Evolutionary conservation across 1,140 invertebrate species (phyloP).

Genomic region (Semibalanus balanoides): DNA sequence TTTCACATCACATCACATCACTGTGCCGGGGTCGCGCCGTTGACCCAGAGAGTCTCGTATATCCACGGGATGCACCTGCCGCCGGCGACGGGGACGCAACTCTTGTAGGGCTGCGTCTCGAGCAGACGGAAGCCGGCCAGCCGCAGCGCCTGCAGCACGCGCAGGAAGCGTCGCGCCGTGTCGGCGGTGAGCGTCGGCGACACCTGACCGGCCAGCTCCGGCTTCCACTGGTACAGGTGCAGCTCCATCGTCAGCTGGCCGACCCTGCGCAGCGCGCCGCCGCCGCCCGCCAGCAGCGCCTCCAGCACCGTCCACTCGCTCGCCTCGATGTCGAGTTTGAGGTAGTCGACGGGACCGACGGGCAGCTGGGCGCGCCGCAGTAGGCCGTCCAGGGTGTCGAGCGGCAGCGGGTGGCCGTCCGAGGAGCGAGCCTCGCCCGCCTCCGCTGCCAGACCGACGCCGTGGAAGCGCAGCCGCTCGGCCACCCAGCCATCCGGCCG

Average conservation of each 20-base stretch:
- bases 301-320: slow-evolving; percentile 9
- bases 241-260: not conserved
- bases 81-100: not conserved
- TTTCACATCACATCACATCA: too few species aligned
- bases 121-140: not conserved
- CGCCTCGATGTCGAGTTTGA: slow-evolving; percentile 10
- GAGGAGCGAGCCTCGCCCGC: not conserved
- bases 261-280: not conserved
- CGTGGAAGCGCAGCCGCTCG: not conserved
- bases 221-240: not conserved
- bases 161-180: not conserved
- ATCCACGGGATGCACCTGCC: not conserved
- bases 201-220: not conserved
- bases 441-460: not conserved
- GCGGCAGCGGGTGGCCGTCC: not conserved
- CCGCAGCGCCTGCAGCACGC: not conserved
- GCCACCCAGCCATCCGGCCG: not conserved
- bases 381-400: not conserved
- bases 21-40: not conserved
- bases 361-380: not conserved
- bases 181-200: not conserved
- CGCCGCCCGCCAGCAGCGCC: not conserved
- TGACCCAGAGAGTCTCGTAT: not conserved
- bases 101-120: not conserved
- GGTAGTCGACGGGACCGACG: slow-evolving; percentile 3